These are phyloP conservation scores for Cataglyphis livida DNA, from an alignment of 2,888 invertebrate genomes.

Conservation along the genomic window DNA sequence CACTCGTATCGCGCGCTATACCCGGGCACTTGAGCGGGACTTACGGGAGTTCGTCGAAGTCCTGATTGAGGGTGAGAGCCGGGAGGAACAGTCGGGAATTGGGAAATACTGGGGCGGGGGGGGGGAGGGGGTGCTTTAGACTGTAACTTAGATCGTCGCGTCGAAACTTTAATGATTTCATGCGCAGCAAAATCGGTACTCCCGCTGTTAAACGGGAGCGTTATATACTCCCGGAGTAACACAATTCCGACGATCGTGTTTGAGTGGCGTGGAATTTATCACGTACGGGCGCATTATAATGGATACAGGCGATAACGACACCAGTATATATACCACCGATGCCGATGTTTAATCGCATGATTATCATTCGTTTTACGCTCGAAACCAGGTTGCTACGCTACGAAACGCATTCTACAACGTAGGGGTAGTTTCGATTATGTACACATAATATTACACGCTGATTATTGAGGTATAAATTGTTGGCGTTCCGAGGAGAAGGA, in stretches of 20 bases:
- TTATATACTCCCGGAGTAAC: constrained; percentile 38
- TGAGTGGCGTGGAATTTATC: constrained; percentile 53
- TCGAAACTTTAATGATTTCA: constrained; percentile 47
- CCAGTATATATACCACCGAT: not conserved
- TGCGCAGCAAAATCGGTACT: not conserved
- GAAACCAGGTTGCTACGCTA: constrained; percentile 33
- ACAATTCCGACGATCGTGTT: constrained; percentile 35
- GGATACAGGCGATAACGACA: constrained; percentile 20
- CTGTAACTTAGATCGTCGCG: constrained; percentile 40
- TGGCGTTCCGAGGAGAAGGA: not conserved
- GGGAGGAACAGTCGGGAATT: constrained; percentile 37
- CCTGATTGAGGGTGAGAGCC: constrained; percentile 26
- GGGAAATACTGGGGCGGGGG: constrained; percentile 6
- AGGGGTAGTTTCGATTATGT: constrained; percentile 14
- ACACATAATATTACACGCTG: not conserved
- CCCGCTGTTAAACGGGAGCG: not conserved
- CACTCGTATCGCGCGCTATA: not conserved
- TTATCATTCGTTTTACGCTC: constrained; percentile 44
- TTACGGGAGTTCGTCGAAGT: constrained; percentile 43
- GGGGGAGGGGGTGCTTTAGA: not conserved
- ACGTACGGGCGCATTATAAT: constrained; percentile 40
- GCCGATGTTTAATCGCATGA: constrained; percentile 44
- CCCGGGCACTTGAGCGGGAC: constrained; percentile 7
- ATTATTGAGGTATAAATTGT: constrained; percentile 2
- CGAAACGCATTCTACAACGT: constrained; percentile 18